phyloP scores from a whole-genome alignment of 2,113 vertebrate species.

The Hippolais icterina region DNA sequence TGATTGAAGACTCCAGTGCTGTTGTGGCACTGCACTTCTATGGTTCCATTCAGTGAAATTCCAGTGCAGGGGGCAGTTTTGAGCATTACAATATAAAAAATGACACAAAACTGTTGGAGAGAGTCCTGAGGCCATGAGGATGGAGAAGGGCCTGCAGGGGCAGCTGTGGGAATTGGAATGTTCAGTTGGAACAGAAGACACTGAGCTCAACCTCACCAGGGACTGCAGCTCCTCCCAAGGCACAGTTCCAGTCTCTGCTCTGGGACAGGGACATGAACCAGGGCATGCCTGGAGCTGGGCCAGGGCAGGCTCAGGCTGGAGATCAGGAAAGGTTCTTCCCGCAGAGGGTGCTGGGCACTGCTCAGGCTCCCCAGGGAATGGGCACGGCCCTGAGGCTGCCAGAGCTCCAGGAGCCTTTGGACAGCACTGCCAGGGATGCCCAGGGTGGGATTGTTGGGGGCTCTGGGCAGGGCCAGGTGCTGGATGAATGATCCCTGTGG shows the following conservation, averaged over 20 bases:
- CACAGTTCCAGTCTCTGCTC: not conserved
- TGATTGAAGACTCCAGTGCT: not conserved
- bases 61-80: not conserved
- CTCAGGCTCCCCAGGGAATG: not conserved
- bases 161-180: not conserved
- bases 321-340: not conserved
- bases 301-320: not conserved
- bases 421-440: not conserved
- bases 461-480: not conserved
- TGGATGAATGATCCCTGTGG: rapidly evolving
- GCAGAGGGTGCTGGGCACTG: not conserved
- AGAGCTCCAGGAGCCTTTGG: not conserved
- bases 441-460: not conserved
- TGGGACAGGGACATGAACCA: not conserved
- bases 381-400: not conserved
- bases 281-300: not conserved
- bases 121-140: rapidly evolving
- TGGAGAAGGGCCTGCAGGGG: not conserved
- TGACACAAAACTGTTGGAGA: rapidly evolving
- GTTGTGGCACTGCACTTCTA: not conserved
- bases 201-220: rapidly evolving
- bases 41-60: not conserved
- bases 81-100: not conserved
- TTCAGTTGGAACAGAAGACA: not conserved
- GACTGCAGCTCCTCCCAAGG: not conserved